Evolutionary conservation across 2,113 vertebrate genomes (phyloP), one percentile per base, ranked within the genome.

Genomic region (Phaethon lepturus): DNA sequence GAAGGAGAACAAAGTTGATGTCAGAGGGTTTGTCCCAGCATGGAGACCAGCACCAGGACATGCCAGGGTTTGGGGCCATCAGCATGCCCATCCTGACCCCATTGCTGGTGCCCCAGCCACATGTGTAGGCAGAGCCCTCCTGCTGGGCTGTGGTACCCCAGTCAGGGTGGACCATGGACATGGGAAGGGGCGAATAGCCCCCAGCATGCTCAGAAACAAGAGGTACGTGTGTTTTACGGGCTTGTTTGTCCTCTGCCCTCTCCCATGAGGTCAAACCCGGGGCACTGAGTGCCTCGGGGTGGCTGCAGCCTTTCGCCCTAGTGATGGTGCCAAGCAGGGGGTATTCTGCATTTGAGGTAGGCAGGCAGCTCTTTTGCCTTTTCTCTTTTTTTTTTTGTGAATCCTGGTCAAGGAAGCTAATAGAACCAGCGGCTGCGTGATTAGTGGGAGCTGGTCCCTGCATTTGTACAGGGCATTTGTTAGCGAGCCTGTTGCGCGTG

Each of bases 221-320:
- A 56, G 50, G 4, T 15, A 18, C 0, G 1, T 47, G 62, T 52
- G 20, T 22, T 71, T 92, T 44, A 28, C 23, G 38, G 58, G 29
- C 53, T 79, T 35, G 3, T 55, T 86, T 33, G 8, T 75, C 64
- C 81, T 93, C 52, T 56, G 17, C 35, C 22, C 4, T 50, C 10
- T 75, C n/a, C 44, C 23, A 7, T 4, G 11, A 67, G 58, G 20
- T 38, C 71, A 68, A 11, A 47, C 44, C 28, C 1, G 2, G 35
- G 38, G 35, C 59, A 47, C 3, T 0, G 16, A 44, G 13, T 47
- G 13, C 59, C 35, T 69, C 1, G 0, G 7, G n/a, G 17, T 20
- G 29, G 50, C 85, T 47, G 17, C 31, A 89, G 35, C n/a, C 38
- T 63, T 76, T 76, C 86, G 38, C 40, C n/a, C 59, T 26, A 23